Base-by-base conservation (phyloP, 2,113 vertebrate genomes). In the Pterocles gutturalis region DNA sequence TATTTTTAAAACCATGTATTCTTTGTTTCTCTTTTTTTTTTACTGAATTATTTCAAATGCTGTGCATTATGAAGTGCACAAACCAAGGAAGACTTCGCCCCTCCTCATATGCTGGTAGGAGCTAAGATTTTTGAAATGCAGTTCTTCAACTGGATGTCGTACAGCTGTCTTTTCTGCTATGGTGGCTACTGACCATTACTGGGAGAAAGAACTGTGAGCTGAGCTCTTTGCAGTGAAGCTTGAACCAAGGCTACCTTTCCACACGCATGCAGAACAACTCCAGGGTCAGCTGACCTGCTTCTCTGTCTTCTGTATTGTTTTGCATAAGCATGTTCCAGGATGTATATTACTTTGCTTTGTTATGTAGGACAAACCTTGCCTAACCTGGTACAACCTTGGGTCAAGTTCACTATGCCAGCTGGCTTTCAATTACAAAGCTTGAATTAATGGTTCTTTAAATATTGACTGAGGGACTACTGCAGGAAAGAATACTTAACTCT, bases 401-500 rank as follows among this genome's bases (percentile, higher is more conserved):
- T n/a, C 24, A 75, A 88, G 34, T 73, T 76, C 73, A 41, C 48
- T 89, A 17, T 67, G 38, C 33, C 48, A 92, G 58, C 45, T 41
- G 41, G 45, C 33, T 83, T 92, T 86, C 17, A 4, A 67, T 85
- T 73, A 38, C 53, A 46, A 1, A 78, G 54, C 46, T 93, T 22
- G 67, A 80, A 46, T 67, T 94, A 83, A 70, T 83, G 29, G 9
- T 34, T 90, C 26, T 96, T 87, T 80, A 87, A 95, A 94, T 81
- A 67, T 29, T 95, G 88, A 78, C 55, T 49, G 70, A 94, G 48
- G n/a, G 62, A 77, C 31, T 46, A 83, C 16, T 31, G 18, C 28
- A 69, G 36, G 48, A 94, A 73, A 72, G 38, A 77, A 16, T 69
- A 81, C 83, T 89, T 93, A 91, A 75, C 43, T 53, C 49, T 45